Evolutionary conservation across 2,888 invertebrate genomes (phyloP).

Genomic region (Eurois occulta): DNA sequence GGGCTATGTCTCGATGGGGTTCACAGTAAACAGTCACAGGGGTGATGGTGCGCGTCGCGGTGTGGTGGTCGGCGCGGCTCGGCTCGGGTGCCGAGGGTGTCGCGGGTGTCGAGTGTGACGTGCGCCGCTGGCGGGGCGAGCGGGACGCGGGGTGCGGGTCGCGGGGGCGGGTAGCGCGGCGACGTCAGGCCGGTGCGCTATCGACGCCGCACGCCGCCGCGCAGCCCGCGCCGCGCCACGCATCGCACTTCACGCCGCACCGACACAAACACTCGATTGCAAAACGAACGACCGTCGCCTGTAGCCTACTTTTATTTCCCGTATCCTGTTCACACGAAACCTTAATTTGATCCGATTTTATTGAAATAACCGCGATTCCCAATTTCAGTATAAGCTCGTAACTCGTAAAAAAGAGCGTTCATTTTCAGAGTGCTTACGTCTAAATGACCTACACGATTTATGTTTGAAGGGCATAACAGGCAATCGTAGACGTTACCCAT

Average conservation of each 20-base stretch:
- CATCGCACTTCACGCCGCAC: slow-evolving; percentile 79
- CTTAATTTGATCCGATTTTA: slow-evolving; percentile 76
- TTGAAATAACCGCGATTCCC: slow-evolving; percentile 72
- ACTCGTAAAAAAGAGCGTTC: slow-evolving; percentile 66
- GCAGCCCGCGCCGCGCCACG: slow-evolving; percentile 75
- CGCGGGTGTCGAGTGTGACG: slow-evolving; percentile 78
- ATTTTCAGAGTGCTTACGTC: slow-evolving; percentile 63
- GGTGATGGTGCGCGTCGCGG: slow-evolving; percentile 73
- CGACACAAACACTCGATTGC: slow-evolving; percentile 83
- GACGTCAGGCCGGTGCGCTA: slow-evolving; percentile 72
- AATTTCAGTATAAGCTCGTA: slow-evolving; percentile 66
- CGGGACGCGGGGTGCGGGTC: slow-evolving; percentile 50
- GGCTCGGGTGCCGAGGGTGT: slow-evolving; percentile 72
- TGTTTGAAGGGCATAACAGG: slow-evolving; percentile 66
- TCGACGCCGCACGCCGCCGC: slow-evolving; percentile 76
- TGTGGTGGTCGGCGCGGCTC: slow-evolving; percentile 71
- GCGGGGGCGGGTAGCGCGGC: slow-evolving; percentile 72
- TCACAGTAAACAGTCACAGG: slow-evolving; percentile 76
- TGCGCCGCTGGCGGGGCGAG: slow-evolving; percentile 73
- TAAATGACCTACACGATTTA: slow-evolving; percentile 67
- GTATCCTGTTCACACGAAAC: slow-evolving; percentile 77
- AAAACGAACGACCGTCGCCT: slow-evolving; percentile 76
- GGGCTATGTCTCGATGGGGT: slow-evolving; percentile 56
- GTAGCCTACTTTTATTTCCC: slow-evolving; percentile 78
- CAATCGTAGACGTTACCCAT: slow-evolving; percentile 46